A percentile compares a stretch with the other conserved stretches of the same genome.
These are phyloP conservation scores for Peromyscus leucopus DNA, from an alignment of 2,113 vertebrate genomes.

Conservation along the genomic window DNA sequence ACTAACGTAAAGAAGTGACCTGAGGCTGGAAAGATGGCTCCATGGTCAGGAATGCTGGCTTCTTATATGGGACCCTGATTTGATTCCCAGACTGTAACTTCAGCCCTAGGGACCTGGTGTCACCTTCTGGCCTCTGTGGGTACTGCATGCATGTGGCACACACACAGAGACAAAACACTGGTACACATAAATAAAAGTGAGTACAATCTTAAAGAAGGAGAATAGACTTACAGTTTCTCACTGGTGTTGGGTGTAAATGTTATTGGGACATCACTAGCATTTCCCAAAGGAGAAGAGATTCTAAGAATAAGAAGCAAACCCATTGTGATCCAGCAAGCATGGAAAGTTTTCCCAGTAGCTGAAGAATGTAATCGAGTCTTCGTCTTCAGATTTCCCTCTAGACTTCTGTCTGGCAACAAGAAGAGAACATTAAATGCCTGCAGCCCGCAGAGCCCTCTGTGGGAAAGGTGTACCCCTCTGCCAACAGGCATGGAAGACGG, in stretches of 20 bases:
- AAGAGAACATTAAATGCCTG: neutral
- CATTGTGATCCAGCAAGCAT: constrained; percentile 17
- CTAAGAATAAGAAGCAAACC: neutral
- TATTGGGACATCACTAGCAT: neutral
- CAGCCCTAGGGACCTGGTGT: neutral
- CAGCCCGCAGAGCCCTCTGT: neutral
- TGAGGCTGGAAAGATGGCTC: neutral
- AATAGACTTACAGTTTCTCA: neutral
- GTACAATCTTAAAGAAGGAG: neutral
- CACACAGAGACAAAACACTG: neutral
- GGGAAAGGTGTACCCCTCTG: neutral
- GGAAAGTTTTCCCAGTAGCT: neutral
- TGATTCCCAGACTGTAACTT: neutral
- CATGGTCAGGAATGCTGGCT: neutral
- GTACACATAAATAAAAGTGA: neutral
- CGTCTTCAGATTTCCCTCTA: neutral
- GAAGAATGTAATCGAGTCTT: neutral
- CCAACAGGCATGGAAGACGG: neutral
- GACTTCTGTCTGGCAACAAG: neutral
- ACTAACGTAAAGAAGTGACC: neutral
- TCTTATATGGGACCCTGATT: neutral
- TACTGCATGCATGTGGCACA: neutral
- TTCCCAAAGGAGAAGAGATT: neutral
- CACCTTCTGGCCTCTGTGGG: neutral
- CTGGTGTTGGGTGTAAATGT: neutral